Percentiles rank a stretch among this genome's conserved stretches.
These are phyloP conservation scores for Oxyruncus cristatus DNA, from an alignment of 2,113 vertebrate genomes.

Conservation along the genomic window DNA sequence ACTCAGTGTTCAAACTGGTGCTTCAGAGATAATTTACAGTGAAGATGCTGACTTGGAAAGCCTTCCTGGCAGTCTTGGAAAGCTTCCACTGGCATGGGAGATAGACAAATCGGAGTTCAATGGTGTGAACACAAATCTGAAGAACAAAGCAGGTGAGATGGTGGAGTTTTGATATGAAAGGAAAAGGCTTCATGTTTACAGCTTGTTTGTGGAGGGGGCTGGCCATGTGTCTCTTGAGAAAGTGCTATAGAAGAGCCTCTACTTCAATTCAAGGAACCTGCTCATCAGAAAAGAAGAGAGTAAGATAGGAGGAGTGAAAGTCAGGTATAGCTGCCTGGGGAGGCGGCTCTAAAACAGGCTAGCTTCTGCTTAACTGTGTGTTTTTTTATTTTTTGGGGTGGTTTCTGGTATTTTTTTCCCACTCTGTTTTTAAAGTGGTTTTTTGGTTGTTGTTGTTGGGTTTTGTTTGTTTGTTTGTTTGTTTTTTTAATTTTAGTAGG, in stretches of 20 bases:
- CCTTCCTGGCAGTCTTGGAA: slow-evolving; percentile 75
- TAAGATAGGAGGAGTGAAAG: not conserved
- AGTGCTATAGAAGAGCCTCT: not conserved
- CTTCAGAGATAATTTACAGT: slow-evolving; percentile 73
- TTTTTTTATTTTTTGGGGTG: not conserved
- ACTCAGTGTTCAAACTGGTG: slow-evolving; percentile 64
- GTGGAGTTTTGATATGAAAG: not conserved
- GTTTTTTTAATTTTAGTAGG: not conserved
- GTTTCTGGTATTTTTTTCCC: not conserved
- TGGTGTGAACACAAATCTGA: slow-evolving; percentile 77
- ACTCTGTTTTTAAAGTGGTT: not conserved
- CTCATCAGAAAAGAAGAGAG: rapidly evolving
- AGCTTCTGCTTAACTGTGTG: not conserved
- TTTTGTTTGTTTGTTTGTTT: too few species aligned
- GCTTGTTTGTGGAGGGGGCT: not conserved
- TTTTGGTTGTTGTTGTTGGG: not conserved
- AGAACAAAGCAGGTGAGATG: slow-evolving; percentile 85
- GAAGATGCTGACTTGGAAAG: slow-evolving; percentile 83
- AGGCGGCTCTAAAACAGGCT: not conserved
- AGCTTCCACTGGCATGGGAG: slow-evolving; percentile 93
- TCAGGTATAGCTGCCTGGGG: not conserved
- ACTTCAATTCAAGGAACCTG: not conserved
- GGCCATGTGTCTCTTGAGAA: rapidly evolving
- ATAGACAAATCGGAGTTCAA: slow-evolving; percentile 95
- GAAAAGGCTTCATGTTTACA: not conserved